A percentile compares a stretch with the other conserved stretches of the same genome.
Evolutionary conservation across 2,797 vertebrate genomes (phyloP).

Genomic region (Leptodactylus fallax): DNA sequence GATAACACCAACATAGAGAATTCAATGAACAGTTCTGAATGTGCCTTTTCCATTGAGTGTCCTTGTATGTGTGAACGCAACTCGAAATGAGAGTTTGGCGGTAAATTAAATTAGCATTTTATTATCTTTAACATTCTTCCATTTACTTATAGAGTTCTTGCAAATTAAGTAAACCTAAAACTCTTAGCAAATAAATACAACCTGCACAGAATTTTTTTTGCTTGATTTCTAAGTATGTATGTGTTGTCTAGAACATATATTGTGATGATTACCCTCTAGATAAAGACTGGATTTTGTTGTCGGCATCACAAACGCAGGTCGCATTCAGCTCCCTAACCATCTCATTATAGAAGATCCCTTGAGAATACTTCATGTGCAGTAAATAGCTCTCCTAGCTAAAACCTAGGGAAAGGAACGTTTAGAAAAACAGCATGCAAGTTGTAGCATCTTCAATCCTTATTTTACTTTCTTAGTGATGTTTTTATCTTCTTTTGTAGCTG

Average conservation of each 20-base stretch:
- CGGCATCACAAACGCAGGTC: slow-evolving; percentile 9
- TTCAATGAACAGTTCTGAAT: not conserved
- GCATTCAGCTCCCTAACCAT: slow-evolving; percentile 20
- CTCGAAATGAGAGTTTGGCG: not conserved
- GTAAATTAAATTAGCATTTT: not conserved
- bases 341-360: slow-evolving; percentile 9
- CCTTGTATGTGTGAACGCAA: not conserved
- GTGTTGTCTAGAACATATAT: not conserved
- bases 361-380: slow-evolving; percentile 10
- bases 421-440: not conserved
- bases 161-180: not conserved
- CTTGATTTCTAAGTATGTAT: not conserved
- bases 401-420: not conserved
- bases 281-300: not conserved
- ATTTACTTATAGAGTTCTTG: not conserved
- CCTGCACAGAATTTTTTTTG: not conserved
- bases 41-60: not conserved
- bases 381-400: not conserved
- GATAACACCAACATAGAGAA: not conserved
- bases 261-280: not conserved
- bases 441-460: not conserved
- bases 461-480: not conserved
- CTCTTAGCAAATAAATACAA: not conserved
- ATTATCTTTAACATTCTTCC: not conserved
- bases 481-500: not conserved